These are phyloP conservation scores for Boulengeromyrus knoepffleri DNA, from an alignment of 2,113 vertebrate genomes.

Conservation along the genomic window DNA sequence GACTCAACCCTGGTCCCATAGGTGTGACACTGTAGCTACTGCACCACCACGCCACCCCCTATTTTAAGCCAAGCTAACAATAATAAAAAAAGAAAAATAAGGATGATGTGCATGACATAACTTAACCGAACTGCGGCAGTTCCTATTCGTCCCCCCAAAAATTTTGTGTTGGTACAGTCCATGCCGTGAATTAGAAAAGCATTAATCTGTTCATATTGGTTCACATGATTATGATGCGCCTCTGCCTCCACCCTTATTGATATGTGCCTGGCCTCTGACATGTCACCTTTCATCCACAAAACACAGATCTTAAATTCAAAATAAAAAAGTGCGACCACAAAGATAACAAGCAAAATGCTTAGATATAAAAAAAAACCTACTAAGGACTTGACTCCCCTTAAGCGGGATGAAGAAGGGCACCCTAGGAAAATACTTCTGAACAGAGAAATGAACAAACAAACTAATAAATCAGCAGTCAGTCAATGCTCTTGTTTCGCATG, in stretches of 20 bases:
- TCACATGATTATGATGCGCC: not conserved
- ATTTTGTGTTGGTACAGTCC: not conserved
- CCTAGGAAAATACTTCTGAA: not conserved
- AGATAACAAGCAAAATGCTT: not conserved
- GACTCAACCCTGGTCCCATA: too few relatives aligned
- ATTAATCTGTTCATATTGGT: not conserved
- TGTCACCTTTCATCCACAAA: not conserved
- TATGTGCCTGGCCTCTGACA: not conserved
- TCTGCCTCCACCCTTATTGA: not conserved
- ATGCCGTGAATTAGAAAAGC: not conserved
- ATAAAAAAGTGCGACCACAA: not conserved
- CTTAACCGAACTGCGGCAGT: not conserved
- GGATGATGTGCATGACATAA: not conserved
- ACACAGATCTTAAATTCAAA: not conserved
- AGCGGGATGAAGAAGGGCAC: not conserved
- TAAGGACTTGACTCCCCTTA: not conserved
- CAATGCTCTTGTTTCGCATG: not conserved
- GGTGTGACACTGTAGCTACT: too few relatives aligned
- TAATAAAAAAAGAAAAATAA: not conserved
- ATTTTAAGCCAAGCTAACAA: not conserved
- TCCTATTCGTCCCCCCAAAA: not conserved
- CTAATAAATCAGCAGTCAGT: not conserved
- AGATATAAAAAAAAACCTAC: not conserved
- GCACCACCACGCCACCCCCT: not conserved
- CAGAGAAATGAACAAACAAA: not conserved